Conservation (phyloP, 2,888 invertebrate species). For the Agriotes lineatus region DNA sequence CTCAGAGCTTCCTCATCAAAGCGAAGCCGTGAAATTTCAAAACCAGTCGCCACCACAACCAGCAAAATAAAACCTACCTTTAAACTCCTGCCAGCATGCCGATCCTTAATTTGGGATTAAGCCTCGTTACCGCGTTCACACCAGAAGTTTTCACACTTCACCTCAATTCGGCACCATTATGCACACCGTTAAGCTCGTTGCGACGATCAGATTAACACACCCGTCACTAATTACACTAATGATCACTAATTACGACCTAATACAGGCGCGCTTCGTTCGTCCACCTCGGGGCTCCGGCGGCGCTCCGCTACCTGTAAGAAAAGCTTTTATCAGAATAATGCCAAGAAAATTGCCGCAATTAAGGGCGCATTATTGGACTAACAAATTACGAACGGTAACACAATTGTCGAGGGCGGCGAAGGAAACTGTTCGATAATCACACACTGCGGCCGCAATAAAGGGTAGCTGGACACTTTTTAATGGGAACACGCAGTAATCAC, state of each 20-base stretch:
- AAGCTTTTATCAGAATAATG: neutral
- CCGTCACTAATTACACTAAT: constrained; percentile 32
- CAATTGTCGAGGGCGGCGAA: too few relatives aligned
- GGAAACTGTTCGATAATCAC: too few relatives aligned
- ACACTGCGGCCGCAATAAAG: too few relatives aligned
- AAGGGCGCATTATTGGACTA: neutral
- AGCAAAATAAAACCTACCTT: constrained; percentile 1
- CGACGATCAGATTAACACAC: constrained; percentile 27
- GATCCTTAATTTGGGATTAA: constrained; percentile 9
- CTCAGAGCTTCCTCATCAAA: neutral
- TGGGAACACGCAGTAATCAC: too few relatives aligned
- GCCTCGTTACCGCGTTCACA: constrained; percentile 12
- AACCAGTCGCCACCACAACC: neutral
- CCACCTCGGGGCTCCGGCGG: neutral
- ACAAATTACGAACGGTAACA: neutral
- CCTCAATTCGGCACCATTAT: constrained; percentile 23
- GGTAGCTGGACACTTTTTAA: too few relatives aligned
- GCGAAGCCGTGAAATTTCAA: neutral
- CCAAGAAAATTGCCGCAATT: neutral
- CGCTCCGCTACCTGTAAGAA: constrained; percentile 6
- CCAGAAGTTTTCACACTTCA: constrained; percentile 28
- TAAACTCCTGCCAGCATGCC: constrained; percentile 7
- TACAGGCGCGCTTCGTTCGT: constrained; percentile 5
- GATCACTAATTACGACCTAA: constrained; percentile 24
- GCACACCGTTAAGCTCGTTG: constrained; percentile 26